Evolutionary conservation across 30 jellyfish, hydroid and myxozoan genomes (phyloP).

Genomic region (Aurelia sp.): DNA sequence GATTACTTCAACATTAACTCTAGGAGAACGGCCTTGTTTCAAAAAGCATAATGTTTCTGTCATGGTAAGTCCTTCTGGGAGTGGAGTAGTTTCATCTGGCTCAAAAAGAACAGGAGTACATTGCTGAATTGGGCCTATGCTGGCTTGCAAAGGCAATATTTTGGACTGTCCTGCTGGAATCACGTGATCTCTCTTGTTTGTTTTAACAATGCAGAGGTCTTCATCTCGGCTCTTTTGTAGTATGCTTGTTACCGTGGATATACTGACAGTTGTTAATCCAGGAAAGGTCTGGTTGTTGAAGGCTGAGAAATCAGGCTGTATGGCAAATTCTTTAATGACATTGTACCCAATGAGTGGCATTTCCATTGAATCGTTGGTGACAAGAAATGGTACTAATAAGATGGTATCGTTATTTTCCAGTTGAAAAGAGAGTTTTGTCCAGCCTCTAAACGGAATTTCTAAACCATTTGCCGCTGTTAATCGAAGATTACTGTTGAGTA

Average conservation of each 20-base stretch:
- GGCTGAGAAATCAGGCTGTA: not conserved
- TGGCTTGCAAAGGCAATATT: not conserved
- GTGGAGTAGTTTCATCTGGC: slow-evolving; percentile 2
- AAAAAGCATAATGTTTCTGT: slow-evolving; percentile 11
- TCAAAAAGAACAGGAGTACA: slow-evolving; percentile 15
- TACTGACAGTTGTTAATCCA: not conserved
- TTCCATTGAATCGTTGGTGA: slow-evolving; percentile 7
- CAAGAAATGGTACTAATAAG: slow-evolving; percentile 15
- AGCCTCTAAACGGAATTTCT: slow-evolving; percentile 15
- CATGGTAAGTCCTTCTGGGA: slow-evolving; percentile 8
- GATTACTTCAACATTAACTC: not conserved
- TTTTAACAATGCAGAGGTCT: slow-evolving; percentile 3
- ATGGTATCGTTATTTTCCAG: slow-evolving; percentile 3
- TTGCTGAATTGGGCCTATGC: slow-evolving; percentile 1
- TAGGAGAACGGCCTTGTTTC: not conserved
- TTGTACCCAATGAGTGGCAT: slow-evolving; percentile 33
- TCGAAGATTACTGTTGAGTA: not conserved
- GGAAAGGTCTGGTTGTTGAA: not conserved
- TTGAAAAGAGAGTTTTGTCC: not conserved
- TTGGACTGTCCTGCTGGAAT: slow-evolving; percentile 8
- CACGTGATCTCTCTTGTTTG: slow-evolving; percentile 7
- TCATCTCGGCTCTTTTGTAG: not conserved
- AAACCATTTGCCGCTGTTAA: slow-evolving; percentile 15
- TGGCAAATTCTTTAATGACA: not conserved
- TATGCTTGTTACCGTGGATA: not conserved